Percentiles rank a stretch among this genome's conserved stretches.
Conservation (phyloP, 2,888 invertebrate genomes). For the Agrochola circellaris region DNA sequence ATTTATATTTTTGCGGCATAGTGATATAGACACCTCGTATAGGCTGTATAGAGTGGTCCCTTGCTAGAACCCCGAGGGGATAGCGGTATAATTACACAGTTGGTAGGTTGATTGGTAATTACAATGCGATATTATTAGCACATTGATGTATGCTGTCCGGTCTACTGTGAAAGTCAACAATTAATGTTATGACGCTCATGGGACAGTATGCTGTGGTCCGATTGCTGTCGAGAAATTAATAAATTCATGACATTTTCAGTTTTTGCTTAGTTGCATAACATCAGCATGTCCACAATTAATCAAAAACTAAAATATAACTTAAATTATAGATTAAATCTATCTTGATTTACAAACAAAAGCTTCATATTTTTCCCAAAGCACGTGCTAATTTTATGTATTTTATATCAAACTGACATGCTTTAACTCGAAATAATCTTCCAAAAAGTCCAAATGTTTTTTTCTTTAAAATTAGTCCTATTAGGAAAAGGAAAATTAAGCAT, state of each 20-base stretch:
- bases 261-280: background rate
- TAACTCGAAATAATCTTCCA: background rate
- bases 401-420: background rate
- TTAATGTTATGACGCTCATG: constrained; percentile 34
- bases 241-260: background rate
- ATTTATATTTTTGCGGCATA: too few relatives aligned
- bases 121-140: constrained; percentile 35
- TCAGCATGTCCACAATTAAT: too few relatives aligned
- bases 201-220: background rate
- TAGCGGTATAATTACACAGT: constrained; percentile 27
- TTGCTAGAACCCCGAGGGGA: background rate
- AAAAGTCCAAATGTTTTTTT: background rate
- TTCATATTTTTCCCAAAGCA: background rate
- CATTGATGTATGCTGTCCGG: constrained; percentile 18
- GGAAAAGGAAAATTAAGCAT: background rate
- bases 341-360: too few relatives aligned
- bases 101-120: constrained; percentile 35
- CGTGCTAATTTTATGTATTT: background rate
- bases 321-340: background rate
- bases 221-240: background rate
- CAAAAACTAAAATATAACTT: background rate
- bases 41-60: too few relatives aligned
- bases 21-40: too few relatives aligned
- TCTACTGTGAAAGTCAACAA: constrained; percentile 43
- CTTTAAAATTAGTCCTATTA: constrained; percentile 25